Conservation (phyloP, 2,797 vertebrate species). For the Peromyscus nudipes region DNA sequence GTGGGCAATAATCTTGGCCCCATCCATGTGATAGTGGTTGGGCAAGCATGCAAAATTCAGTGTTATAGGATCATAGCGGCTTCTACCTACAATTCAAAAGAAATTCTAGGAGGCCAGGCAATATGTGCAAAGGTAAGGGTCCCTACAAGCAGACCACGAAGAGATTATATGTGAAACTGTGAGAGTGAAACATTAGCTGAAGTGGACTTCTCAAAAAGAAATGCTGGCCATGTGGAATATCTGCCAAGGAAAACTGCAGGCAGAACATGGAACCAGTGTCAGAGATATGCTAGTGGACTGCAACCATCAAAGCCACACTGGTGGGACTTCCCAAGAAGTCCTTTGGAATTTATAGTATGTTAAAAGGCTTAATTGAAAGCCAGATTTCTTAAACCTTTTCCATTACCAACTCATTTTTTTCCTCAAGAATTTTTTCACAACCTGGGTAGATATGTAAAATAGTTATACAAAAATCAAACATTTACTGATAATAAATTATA, state of each 20-base stretch:
- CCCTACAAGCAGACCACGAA: no score
- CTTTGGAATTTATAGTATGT: neutral
- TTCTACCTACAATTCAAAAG: neutral
- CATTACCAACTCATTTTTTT: neutral
- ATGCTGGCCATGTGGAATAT: neutral
- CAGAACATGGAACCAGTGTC: neutral
- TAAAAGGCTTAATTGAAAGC: neutral
- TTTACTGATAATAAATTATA: neutral
- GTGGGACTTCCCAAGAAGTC: neutral
- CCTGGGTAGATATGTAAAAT: neutral
- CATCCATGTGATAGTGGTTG: neutral
- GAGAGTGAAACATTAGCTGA: neutral
- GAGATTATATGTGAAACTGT: neutral
- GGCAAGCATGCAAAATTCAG: neutral
- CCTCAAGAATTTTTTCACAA: neutral
- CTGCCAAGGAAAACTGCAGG: neutral
- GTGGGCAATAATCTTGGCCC: neutral
- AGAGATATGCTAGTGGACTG: neutral
- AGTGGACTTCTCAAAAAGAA: neutral
- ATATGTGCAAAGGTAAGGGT: neutral
- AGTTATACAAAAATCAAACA: neutral
- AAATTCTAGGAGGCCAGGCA: neutral
- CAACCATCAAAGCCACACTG: no score
- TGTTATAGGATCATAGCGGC: neutral
- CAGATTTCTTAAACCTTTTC: neutral